Evolutionary conservation across 2,888 invertebrate species (phyloP).

Genomic region (Portevinia maculata): DNA sequence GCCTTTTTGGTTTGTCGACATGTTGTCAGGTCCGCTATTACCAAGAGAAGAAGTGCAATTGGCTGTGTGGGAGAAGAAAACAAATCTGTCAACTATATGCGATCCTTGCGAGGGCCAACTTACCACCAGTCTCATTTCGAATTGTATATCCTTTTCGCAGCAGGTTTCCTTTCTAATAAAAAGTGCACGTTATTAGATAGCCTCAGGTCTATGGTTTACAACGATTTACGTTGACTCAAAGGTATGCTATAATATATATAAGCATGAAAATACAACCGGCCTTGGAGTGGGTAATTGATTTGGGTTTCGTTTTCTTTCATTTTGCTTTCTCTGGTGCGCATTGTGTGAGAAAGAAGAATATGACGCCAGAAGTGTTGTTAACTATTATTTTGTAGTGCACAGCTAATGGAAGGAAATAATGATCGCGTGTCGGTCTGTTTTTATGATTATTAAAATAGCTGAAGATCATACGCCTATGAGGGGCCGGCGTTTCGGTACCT

Average conservation of each 20-base stretch:
- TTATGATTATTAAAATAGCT: slow-evolving; percentile 49
- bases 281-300: slow-evolving; percentile 33
- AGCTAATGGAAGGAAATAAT: slow-evolving; percentile 37
- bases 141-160: slow-evolving; percentile 43
- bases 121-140: slow-evolving; percentile 65
- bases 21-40: slow-evolving; percentile 35
- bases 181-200: slow-evolving; percentile 11
- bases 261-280: slow-evolving; percentile 35
- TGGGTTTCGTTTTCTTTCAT: slow-evolving; percentile 42
- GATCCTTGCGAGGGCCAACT: background rate
- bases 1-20: slow-evolving; percentile 59
- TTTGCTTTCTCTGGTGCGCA: slow-evolving; percentile 50
- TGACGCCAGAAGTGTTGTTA: slow-evolving; percentile 54
- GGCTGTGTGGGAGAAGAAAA: slow-evolving; percentile 30
- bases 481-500: slow-evolving; percentile 58
- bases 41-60: slow-evolving; percentile 50
- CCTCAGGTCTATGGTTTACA: slow-evolving; percentile 40
- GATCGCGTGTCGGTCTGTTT: slow-evolving; percentile 59
- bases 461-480: slow-evolving; percentile 41
- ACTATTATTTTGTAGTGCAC: slow-evolving; percentile 23
- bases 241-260: slow-evolving; percentile 65
- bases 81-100: background rate
- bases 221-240: slow-evolving; percentile 30
- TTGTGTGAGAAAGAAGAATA: slow-evolving; percentile 34
- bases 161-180: slow-evolving; percentile 4